phyloP scores from a whole-genome alignment of 2,888 invertebrate species.

The Spatulosminthurus flaviceps region DNA sequence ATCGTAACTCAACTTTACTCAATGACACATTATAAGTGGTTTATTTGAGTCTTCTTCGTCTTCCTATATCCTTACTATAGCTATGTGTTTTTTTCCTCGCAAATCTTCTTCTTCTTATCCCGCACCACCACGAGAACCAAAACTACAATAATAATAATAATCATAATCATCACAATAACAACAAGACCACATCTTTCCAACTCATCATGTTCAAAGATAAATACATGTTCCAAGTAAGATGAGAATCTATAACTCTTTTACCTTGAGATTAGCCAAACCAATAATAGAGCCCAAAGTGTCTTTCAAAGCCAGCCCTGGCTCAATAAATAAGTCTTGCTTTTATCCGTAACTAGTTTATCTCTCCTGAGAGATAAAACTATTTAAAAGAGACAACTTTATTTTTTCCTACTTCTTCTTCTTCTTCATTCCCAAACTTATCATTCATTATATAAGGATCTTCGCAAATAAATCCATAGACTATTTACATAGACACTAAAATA shows the following conservation, averaged over 20 bases:
- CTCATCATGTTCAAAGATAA: too few relatives aligned
- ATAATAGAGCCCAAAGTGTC: neutral
- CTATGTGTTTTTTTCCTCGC: neutral
- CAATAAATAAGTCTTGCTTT: conserved; percentile 12
- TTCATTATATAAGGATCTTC: too few relatives aligned
- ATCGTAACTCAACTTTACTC: conserved; percentile 19
- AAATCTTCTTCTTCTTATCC: conserved; percentile 10
- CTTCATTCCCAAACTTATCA: too few relatives aligned
- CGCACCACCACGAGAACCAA: too few relatives aligned
- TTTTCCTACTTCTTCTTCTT: too few relatives aligned
- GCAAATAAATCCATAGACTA: too few relatives aligned
- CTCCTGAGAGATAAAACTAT: neutral
- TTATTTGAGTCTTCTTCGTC: neutral
- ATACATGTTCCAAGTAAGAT: neutral
- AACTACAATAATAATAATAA: too few relatives aligned
- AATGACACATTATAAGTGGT: conserved; percentile 32
- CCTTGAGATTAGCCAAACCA: conserved; percentile 7
- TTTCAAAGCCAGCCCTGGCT: neutral
- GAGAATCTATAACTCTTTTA: conserved; percentile 3
- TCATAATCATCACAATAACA: conserved; percentile 13
- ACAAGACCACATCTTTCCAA: too few relatives aligned
- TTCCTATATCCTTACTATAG: too few relatives aligned
- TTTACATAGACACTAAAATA: too few relatives aligned
- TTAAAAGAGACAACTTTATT: neutral
- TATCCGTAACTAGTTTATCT: conserved; percentile 18